Base-by-base conservation (phyloP, 2,888 invertebrate genomes). In the Megalurothrips usitatus region DNA sequence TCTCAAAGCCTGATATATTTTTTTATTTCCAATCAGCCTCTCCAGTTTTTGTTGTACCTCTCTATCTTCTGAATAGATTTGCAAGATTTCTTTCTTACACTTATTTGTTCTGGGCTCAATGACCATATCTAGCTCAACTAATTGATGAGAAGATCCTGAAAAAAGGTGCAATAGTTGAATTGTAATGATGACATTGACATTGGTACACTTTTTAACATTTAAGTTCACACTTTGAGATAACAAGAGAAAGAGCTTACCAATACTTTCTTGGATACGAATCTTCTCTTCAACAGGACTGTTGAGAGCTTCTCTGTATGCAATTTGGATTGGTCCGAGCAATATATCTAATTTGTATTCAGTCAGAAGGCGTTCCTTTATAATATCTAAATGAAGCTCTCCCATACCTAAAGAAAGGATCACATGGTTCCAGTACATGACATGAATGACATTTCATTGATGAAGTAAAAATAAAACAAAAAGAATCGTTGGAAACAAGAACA, bases 301-400 rank as follows among this genome's bases (percentile, higher is more conserved):
- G 79, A 96, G 88, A 0, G 93, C 90, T 89, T 98, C 98, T 81
- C 93, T 91, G 87, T 98, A 98, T 0, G 97, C 94, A 79, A 98
- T 97, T 89, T 96, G 96, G 34, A 99, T 87, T 0, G 95, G 92
- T 0, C 99, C 99, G 34, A 98, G 88, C 83, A 97, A 95, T 0
- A 92, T 97, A 19, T 98, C 95, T 81, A 99, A 92, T 86, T 94
- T 95, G 87, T 96, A 98, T 85, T 99, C 97, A 81, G 92, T 92
- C 79, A 91, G 87, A 80, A 99, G 92, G 28, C 99, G 90, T 84
- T 98, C 96, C 86, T 93, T 94, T 68, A 98, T 94, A 82, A 98
- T 93, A 84, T 99, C 98, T 82, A 99, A 89, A 86, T 99, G 99
- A 1, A 99, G 90, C 87, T 99, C 98, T 0, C 99, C 99, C 99